Base-by-base conservation (phyloP, 2,888 invertebrate genomes). In the Perithous albicinctus region DNA sequence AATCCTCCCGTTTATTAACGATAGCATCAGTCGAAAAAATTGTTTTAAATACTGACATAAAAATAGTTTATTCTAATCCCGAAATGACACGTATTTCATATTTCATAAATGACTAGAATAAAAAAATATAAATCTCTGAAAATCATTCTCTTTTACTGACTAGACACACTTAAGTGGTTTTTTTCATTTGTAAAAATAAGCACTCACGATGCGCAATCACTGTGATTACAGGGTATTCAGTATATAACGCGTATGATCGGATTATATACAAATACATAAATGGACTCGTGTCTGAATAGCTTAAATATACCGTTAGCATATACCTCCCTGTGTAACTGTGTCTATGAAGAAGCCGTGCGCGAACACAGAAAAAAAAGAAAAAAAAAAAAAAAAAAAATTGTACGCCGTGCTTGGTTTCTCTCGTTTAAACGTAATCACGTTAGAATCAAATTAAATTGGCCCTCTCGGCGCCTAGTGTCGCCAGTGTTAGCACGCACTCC, bases 371-470 rank as follows among this genome's bases (percentile, higher is more conserved):
- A n/a, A n/a, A n/a, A n/a, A n/a, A n/a, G n/a, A n/a, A n/a, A n/a
- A n/a, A n/a, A n/a, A n/a, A n/a, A n/a, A n/a, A n/a, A n/a, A n/a
- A 56, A n/a, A 66, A 66, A 77, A 66, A 66, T 20, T 26, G 54
- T 46, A 59, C 32, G 61, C 54, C 18, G 26, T 43, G 66, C 73
- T 78, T 66, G 54, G 23, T 76, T 75, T 43, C 72, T 61, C 70
- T 78, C 81, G 70, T 78, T 79, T 78, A 78, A 78, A 76, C 79
- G 73, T 82, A 85, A 85, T 85, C 79, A 83, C 78, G 72, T 83
- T 83, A 78, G 74, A 81, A 82, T 79, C 75, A 81, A 85, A 85
- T 85, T 82, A 83, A 81, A 85, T 85, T 82, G 83, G 76, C 75
- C 74, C 76, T 73, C 80, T 64, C 72, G 64, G 54, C 76, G 69